A percentile compares a stretch with the other conserved stretches of the same genome.
These are phyloP conservation scores for Pristionchus fissidentatus DNA, from an alignment of 2,888 invertebrate species.

Conservation along the genomic window DNA sequence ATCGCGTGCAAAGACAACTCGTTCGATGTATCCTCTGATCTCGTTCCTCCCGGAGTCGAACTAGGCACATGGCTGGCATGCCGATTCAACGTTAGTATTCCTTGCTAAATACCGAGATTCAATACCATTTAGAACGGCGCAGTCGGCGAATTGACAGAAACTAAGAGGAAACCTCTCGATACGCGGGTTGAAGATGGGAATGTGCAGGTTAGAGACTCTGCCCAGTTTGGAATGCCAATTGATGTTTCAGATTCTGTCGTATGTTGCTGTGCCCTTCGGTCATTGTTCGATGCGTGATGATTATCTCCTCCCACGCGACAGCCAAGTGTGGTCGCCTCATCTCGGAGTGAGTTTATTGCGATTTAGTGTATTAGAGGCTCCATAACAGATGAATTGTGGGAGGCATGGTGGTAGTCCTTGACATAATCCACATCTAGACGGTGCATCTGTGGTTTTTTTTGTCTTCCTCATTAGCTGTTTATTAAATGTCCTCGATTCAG, in stretches of 20 bases:
- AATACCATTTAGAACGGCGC: too few species aligned
- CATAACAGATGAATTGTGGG: too few species aligned
- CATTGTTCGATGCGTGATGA: not conserved
- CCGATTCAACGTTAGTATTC: not conserved
- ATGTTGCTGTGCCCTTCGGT: not conserved
- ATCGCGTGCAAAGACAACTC: not conserved
- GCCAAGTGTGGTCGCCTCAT: conserved; percentile 1
- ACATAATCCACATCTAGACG: too few species aligned
- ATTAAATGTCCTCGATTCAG: not conserved
- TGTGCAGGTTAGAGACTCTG: not conserved
- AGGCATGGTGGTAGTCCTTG: too few species aligned
- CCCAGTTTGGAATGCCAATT: not conserved
- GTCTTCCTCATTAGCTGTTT: not conserved
- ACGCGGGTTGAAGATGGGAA: not conserved
- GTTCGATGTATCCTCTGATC: not conserved
- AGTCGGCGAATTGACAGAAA: too few species aligned
- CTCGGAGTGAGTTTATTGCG: not conserved
- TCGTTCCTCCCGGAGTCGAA: not conserved
- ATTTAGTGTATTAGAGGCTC: too few species aligned
- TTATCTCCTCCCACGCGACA: not conserved
- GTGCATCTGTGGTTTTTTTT: too few species aligned
- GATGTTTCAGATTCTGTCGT: not conserved
- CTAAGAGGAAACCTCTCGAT: not conserved
- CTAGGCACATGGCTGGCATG: not conserved
- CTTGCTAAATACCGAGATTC: not conserved